phyloP scores from a whole-genome alignment of 2,888 invertebrate species.

The Urechis unicinctus region DNA sequence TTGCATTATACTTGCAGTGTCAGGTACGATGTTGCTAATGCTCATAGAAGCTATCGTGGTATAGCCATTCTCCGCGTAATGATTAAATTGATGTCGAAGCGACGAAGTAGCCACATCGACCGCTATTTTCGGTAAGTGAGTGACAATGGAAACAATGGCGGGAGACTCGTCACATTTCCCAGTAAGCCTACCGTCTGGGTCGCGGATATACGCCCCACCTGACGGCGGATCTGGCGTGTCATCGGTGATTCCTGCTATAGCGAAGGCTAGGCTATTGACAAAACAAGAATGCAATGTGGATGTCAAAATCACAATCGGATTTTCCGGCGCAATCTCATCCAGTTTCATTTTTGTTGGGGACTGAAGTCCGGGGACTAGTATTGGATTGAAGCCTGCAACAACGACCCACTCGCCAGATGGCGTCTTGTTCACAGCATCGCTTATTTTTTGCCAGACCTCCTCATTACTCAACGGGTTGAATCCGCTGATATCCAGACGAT shows the following conservation, averaged over 20 bases:
- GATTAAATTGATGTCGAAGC: background rate
- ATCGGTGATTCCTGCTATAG: background rate
- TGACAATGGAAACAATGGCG: background rate
- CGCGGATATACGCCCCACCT: background rate
- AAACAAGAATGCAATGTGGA: background rate
- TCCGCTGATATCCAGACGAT: background rate
- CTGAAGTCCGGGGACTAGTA: background rate
- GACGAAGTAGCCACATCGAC: no score
- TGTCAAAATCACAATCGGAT: background rate
- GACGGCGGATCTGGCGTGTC: background rate
- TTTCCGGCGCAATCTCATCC: background rate
- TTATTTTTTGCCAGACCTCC: background rate
- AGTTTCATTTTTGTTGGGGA: background rate
- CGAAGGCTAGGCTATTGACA: background rate
- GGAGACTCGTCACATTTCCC: background rate
- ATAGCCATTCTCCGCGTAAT: background rate
- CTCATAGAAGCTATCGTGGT: background rate
- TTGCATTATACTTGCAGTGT: no score
- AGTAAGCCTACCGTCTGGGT: background rate
- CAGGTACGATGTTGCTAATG: background rate
- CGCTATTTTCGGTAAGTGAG: no score
- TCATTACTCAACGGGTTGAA: background rate
- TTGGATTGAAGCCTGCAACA: background rate
- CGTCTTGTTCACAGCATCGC: background rate
- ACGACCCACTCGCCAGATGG: background rate